These are phyloP conservation scores for Dendrophyllia cribrosa DNA, from an alignment of 64 coral and sea anemone species.

Conservation along the genomic window DNA sequence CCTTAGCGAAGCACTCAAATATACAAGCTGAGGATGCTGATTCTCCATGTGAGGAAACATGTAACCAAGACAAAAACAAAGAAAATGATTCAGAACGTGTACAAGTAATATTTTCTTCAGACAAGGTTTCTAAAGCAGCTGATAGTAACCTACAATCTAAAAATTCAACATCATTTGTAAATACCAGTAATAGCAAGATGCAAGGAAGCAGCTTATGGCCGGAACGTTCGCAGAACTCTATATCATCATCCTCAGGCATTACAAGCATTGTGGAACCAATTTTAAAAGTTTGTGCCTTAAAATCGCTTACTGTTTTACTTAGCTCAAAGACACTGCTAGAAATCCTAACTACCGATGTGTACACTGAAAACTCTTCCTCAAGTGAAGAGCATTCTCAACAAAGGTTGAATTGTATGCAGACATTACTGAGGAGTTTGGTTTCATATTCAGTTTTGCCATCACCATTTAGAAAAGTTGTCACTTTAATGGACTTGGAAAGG, in stretches of 20 bases:
- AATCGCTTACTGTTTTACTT: slow-evolving; percentile 30
- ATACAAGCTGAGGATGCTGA: background rate
- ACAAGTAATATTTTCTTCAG: background rate
- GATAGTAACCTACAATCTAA: background rate
- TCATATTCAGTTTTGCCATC: slow-evolving; percentile 43
- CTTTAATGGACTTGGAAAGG: slow-evolving; percentile 58
- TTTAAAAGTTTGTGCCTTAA: slow-evolving; percentile 31
- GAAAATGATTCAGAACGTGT: background rate
- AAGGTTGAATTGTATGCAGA: slow-evolving; percentile 7
- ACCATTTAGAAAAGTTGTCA: slow-evolving; percentile 37
- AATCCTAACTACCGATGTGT: slow-evolving; percentile 42
- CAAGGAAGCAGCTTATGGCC: background rate
- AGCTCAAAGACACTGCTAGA: slow-evolving; percentile 46
- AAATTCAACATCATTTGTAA: background rate
- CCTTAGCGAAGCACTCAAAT: background rate
- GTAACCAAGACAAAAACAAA: background rate
- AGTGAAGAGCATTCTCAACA: background rate
- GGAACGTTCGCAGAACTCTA: background rate
- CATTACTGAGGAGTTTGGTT: slow-evolving; percentile 46
- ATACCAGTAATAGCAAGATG: background rate
- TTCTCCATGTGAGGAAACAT: background rate
- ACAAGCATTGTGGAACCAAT: background rate
- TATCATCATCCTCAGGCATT: background rate
- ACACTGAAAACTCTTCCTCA: slow-evolving; percentile 41
- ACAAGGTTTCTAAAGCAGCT: background rate